Evolutionary conservation across 2,888 invertebrate species (phyloP).

Genomic region (Platynereis dumerilii): DNA sequence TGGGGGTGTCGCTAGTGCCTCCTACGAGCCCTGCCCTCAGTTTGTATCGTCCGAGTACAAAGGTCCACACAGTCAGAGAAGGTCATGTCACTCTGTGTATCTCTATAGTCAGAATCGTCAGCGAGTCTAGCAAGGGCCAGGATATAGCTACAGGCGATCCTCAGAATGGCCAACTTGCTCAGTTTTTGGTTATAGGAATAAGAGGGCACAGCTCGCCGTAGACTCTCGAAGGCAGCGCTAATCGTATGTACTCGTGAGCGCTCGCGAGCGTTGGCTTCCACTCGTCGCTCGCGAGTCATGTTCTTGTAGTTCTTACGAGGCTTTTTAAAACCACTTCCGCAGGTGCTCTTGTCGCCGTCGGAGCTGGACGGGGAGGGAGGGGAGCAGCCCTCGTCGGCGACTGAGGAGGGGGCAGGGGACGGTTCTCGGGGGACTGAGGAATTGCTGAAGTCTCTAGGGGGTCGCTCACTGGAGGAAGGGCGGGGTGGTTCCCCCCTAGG

Average conservation of each 20-base stretch:
- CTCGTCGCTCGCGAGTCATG: conserved; percentile 89
- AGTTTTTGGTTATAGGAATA: conserved; percentile 93
- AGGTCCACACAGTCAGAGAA: conserved; percentile 81
- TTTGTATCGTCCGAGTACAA: conserved; percentile 90
- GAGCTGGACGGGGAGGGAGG: background rate
- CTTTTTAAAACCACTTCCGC: conserved; percentile 29
- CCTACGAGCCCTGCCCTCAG: conserved; percentile 86
- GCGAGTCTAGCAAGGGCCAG: conserved; percentile 82
- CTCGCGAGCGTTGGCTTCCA: conserved; percentile 93
- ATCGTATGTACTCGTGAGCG: conserved; percentile 93
- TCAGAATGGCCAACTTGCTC: conserved; percentile 87
- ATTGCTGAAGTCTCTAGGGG: background rate
- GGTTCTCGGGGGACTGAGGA: background rate
- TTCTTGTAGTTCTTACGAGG: conserved; percentile 81
- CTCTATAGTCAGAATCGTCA: conserved; percentile 70
- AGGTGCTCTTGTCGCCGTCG: background rate
- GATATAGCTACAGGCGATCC: conserved; percentile 93
- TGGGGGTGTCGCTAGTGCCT: conserved; percentile 47
- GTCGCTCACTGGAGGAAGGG: background rate
- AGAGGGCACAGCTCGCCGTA: conserved; percentile 83
- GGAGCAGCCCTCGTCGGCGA: conserved; percentile 10
- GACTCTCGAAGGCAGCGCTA: conserved; percentile 91
- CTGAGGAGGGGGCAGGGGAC: conserved; percentile 11
- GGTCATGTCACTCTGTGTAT: conserved; percentile 68
- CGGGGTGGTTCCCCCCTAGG: background rate